phyloP scores from a whole-genome alignment of 2,888 invertebrate genomes.

The Dendrolimus pini region DNA sequence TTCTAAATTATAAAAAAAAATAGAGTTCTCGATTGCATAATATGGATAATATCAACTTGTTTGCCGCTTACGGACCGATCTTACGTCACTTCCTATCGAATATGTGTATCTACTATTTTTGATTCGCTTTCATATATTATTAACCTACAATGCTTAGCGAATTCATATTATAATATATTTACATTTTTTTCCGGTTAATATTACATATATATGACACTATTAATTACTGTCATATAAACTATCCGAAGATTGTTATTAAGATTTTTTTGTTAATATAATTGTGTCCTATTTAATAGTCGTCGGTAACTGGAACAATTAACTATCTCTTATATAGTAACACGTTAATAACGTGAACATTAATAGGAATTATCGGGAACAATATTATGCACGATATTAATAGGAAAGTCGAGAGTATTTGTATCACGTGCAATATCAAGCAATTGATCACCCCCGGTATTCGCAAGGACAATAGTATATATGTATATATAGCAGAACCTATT shows the following conservation, averaged over 20 bases:
- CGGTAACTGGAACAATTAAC: no score
- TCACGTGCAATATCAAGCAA: no score
- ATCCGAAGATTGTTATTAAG: no score
- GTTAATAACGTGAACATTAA: neutral
- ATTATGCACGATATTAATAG: constrained; percentile 4
- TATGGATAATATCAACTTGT: constrained; percentile 33
- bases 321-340: no score
- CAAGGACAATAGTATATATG: no score
- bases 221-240: no score
- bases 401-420: constrained; percentile 5
- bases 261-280: no score
- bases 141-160: constrained; percentile 37
- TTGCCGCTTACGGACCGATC: constrained; percentile 25
- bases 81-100: constrained; percentile 28
- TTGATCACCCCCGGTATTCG: no score
- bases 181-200: no score
- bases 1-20: constrained; percentile 17
- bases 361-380: neutral
- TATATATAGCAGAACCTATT: no score
- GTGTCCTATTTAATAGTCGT: no score
- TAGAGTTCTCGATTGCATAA: constrained; percentile 32
- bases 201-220: no score
- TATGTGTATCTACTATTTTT: neutral
- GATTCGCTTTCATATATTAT: constrained; percentile 23
- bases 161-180: constrained; percentile 16